Conservation (phyloP, 1,140 invertebrate genomes). For the Drosophila suzukii region DNA sequence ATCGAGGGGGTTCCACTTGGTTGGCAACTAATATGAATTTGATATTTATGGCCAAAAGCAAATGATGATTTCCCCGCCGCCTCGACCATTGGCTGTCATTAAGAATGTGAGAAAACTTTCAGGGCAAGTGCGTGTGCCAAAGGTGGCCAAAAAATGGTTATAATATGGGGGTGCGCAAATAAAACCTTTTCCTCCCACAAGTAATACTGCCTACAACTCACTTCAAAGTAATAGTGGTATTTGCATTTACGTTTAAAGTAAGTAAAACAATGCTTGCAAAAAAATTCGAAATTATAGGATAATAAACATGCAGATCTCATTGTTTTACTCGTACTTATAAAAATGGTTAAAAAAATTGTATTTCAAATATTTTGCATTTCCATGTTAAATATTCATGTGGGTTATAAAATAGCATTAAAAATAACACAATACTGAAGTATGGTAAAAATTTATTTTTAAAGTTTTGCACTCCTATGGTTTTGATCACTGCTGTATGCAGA, state of each 20-base stretch:
- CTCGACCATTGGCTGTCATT: conserved; percentile 37
- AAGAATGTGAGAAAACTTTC: conserved; percentile 45
- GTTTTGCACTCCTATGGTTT: background rate
- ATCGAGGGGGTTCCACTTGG: conserved; percentile 62
- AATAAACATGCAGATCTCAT: no score
- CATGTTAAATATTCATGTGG: no score
- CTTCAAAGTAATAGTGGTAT: background rate
- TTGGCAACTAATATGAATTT: conserved; percentile 65
- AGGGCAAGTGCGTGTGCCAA: conserved; percentile 15
- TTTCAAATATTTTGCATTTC: no score
- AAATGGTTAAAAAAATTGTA: no score
- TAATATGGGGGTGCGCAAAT: no score
- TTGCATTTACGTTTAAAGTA: no score
- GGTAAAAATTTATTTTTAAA: background rate
- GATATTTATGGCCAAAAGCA: conserved; percentile 55
- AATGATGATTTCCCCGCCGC: conserved; percentile 44
- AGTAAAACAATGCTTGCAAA: background rate
- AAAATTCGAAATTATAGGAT: no score
- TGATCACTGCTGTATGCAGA: background rate
- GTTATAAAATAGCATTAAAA: no score
- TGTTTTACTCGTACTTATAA: no score
- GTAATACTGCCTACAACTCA: background rate
- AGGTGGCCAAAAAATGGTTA: background rate
- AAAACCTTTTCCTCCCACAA: no score
- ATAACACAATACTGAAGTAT: no score